phyloP scores from a whole-genome alignment of 2,113 vertebrate species.

The Aegotheles bennettii region DNA sequence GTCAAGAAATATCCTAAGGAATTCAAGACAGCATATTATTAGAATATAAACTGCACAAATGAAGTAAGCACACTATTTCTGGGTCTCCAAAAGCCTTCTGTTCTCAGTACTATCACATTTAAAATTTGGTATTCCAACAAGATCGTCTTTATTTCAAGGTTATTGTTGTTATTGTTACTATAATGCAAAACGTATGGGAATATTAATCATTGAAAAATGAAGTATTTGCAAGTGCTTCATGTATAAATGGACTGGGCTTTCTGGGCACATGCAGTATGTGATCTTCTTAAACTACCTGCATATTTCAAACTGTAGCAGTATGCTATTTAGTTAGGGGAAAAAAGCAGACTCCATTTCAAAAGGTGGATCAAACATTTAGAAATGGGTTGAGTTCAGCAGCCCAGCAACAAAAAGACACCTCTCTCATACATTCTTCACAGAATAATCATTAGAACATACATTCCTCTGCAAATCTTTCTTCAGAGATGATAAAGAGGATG shows the following conservation, averaged over 20 bases:
- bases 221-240: neutral
- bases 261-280: neutral
- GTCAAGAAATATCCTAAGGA: neutral
- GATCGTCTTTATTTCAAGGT: neutral
- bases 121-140: neutral
- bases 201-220: neutral
- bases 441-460: neutral
- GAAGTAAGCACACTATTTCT: neutral
- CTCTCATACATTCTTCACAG: neutral
- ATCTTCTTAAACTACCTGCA: neutral
- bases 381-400: neutral
- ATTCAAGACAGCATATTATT: neutral
- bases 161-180: neutral
- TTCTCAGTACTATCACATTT: neutral
- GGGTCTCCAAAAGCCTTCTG: neutral
- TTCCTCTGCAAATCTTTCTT: neutral
- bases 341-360: neutral
- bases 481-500: neutral
- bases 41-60: conserved; percentile 18
- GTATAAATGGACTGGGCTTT: neutral
- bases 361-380: neutral
- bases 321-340: neutral
- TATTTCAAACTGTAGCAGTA: neutral
- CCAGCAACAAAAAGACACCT: neutral
- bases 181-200: neutral